Base-by-base conservation (phyloP, 2,888 invertebrate species). In the Silvanus unidentatus region DNA sequence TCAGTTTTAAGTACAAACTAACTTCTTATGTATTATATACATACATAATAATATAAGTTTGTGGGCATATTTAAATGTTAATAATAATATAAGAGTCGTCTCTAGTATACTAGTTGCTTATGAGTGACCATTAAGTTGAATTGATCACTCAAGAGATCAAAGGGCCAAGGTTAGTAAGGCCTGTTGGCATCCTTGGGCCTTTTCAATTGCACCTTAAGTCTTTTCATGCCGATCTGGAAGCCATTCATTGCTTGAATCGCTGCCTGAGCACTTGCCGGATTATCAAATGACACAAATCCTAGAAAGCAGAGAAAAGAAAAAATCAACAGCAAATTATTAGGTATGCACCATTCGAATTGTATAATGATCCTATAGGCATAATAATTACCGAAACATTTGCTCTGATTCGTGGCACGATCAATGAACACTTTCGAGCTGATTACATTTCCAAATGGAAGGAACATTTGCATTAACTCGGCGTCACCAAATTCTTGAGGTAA, bases 301-400 rank as follows among this genome's bases (percentile, higher is more conserved):
- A 74, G 1, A 74, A 71, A 54, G 54, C 44, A 53, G n/a, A n/a
- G n/a, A n/a, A n/a, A n/a, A n/a, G 39, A 32, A 32, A 22, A 3
- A 22, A 22, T 22, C 22, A 32, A 12, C 13, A 9, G n/a, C 28
- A 8, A 28, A 28, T 28, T 28, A 9, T 28, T 9, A 28, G 10
- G 10, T 28, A 28, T 28, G 28, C 10, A 28, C 8, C 28, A 28
- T 28, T 28, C 10, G 8, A 28, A 28, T n/a, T n/a, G n/a, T n/a
- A n/a, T n/a, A n/a, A n/a, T n/a, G n/a, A n/a, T n/a, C n/a, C n/a
- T n/a, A n/a, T n/a, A n/a, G n/a, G n/a, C n/a, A n/a, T n/a, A n/a
- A n/a, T n/a, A n/a, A n/a, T n/a, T 77, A 98, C 98, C 98, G 77
- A 99, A 99, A 80, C 98, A 99, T 82, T 99, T 99, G 84, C 97